Evolutionary conservation across 2,888 invertebrate genomes (phyloP), one percentile per base, ranked within the genome.

Genomic region (Chymomyza amoena): DNA sequence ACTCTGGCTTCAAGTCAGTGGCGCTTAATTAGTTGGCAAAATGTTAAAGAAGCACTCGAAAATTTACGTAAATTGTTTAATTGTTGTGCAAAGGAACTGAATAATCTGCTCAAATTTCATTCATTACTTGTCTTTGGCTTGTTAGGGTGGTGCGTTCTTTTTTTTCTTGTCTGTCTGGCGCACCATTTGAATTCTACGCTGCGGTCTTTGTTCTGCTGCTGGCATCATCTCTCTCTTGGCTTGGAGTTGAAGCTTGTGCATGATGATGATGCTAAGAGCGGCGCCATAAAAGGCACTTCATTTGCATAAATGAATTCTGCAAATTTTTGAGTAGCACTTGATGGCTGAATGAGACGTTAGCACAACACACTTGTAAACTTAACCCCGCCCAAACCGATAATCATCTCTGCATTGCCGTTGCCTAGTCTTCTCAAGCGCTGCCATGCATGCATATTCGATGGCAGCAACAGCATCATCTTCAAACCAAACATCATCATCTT

Each of bases 241-340:
- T 39, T 39, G 9, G 2, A 4, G 39, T 13, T 39, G 32, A 3
- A 20, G 32, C 32, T 45, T 45, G 39, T 45, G 39, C 39, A 61
- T n/a, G n/a, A n/a, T n/a, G n/a, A n/a, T n/a, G n/a, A n/a, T 62
- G 70, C 69, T 69, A 68, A 51, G 68, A 66, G 63, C 66, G 51
- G 80, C 70, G 63, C 68, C 81, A 81, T 77, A 78, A 75, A 82
- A 82, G 83, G 86, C 83, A 87, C 88, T 84, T 84, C 80, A 87
- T 87, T 84, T 84, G 88, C 88, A 84, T 84, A 84, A 84, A 85
- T 84, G 83, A 87, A 84, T 82, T 80, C 88, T 82, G 80, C 74
- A 87, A 85, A 87, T 85, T 84, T 59, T 78, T 76, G 86, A 84
- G 86, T 77, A 80, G 80, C 83, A 78, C 83, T 84, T 70, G 87